Conservation (phyloP, 2,888 invertebrate genomes). For the Sericinus montela region DNA sequence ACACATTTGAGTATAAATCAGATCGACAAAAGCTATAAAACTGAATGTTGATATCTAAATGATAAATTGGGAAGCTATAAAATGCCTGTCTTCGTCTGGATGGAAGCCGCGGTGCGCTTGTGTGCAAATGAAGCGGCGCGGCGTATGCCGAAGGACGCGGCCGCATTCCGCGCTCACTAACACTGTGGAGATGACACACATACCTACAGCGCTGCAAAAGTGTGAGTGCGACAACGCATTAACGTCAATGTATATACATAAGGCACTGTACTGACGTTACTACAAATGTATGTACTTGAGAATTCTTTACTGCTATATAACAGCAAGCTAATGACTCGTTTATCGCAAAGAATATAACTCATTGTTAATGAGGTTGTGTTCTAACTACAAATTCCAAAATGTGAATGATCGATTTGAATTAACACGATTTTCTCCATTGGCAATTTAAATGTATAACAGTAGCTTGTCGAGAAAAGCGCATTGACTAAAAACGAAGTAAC, state of each 20-base stretch:
- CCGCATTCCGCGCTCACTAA: constrained; percentile 71
- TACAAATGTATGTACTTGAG: constrained; percentile 52
- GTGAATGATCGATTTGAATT: not conserved
- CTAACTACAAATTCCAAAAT: constrained; percentile 36
- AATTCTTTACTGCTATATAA: constrained; percentile 54
- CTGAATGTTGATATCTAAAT: constrained; percentile 41
- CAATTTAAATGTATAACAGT: not conserved
- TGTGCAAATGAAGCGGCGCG: constrained; percentile 72
- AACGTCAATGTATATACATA: constrained; percentile 50
- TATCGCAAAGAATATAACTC: not conserved
- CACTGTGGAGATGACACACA: constrained; percentile 65
- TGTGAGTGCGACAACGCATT: constrained; percentile 36
- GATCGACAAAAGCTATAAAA: constrained; percentile 19
- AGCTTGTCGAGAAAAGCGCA: not conserved
- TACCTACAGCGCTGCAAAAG: constrained; percentile 47
- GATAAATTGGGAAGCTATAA: constrained; percentile 66
- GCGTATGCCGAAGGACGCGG: constrained; percentile 74
- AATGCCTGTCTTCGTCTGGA: constrained; percentile 43
- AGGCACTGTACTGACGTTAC: constrained; percentile 45
- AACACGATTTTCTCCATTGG: not conserved
- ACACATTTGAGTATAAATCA: constrained; percentile 3
- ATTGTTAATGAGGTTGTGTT: constrained; percentile 13
- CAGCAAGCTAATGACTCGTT: constrained; percentile 33
- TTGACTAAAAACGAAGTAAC: constrained; percentile 37
- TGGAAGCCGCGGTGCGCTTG: constrained; percentile 50